Percentiles rank a stretch among this genome's conserved stretches.
Conservation (phyloP, 2,888 invertebrate genomes). For the Morpho helenor region DNA sequence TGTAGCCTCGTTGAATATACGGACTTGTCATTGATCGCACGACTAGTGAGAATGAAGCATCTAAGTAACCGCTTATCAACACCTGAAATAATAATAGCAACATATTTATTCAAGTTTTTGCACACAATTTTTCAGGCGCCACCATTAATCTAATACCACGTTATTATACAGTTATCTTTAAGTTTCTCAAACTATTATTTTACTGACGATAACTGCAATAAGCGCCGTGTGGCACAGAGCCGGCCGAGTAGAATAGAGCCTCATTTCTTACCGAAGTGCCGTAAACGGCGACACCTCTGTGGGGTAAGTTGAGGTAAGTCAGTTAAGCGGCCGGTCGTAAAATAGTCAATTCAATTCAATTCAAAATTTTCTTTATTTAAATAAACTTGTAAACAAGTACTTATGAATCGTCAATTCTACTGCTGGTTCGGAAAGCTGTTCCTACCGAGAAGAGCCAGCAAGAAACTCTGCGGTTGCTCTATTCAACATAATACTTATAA, state of each 20-base stretch:
- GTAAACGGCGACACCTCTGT: no score
- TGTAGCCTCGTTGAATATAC: constrained; percentile 48
- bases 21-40: constrained; percentile 42
- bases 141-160: background rate
- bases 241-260: background rate
- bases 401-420: no score
- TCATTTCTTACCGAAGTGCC: no score
- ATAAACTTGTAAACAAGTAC: no score
- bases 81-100: constrained; percentile 39
- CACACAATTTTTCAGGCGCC: background rate
- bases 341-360: no score
- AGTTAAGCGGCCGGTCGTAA: no score
- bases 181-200: background rate
- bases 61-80: constrained; percentile 62
- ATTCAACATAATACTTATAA: no score
- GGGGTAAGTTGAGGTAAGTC: no score
- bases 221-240: background rate
- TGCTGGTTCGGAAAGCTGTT: no score
- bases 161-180: background rate
- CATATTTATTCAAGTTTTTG: background rate
- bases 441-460: no score
- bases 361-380: no score
- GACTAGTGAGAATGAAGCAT: constrained; percentile 53
- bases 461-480: no score
- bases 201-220: background rate